Percentiles rank a stretch among this genome's conserved stretches.
Conservation (phyloP, 2,797 vertebrate species). For the Alauda arvensis region DNA sequence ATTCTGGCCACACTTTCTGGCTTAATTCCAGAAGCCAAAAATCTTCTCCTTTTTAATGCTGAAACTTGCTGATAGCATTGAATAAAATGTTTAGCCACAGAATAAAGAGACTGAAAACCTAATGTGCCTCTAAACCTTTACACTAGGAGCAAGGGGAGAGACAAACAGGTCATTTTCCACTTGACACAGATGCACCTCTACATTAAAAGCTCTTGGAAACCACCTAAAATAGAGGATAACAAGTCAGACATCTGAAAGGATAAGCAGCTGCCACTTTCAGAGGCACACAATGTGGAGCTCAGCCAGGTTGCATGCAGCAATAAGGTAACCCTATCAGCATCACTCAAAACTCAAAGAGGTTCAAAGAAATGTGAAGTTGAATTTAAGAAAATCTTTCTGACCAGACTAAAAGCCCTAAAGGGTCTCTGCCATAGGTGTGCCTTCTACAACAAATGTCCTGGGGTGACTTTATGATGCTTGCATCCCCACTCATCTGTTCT, state of each 20-base stretch:
- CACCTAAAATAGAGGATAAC: not conserved
- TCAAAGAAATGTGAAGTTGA: not conserved
- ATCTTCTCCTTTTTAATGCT: not conserved
- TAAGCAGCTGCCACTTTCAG: not conserved
- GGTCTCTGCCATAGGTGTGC: not conserved
- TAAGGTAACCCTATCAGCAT: not conserved
- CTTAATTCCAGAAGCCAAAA: conserved; percentile 23
- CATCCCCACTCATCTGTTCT: not conserved
- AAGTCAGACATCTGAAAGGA: not conserved
- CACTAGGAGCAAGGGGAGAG: not conserved
- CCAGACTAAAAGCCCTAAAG: not conserved
- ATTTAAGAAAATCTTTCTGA: not conserved
- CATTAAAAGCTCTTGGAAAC: not conserved
- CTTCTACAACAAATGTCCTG: not conserved
- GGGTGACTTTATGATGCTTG: not conserved
- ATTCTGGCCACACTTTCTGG: conserved; percentile 5
- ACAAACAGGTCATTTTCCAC: not conserved
- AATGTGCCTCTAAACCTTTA: not conserved
- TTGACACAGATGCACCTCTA: not conserved
- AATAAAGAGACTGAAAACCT: not conserved
- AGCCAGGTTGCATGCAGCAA: not conserved
- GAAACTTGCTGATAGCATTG: not conserved
- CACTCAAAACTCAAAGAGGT: not conserved
- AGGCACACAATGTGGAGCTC: not conserved
- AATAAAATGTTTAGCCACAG: not conserved